A percentile compares a stretch with the other conserved stretches of the same genome.
Conservation (phyloP, 2,888 invertebrate genomes). For the Metacarcinus magister region DNA sequence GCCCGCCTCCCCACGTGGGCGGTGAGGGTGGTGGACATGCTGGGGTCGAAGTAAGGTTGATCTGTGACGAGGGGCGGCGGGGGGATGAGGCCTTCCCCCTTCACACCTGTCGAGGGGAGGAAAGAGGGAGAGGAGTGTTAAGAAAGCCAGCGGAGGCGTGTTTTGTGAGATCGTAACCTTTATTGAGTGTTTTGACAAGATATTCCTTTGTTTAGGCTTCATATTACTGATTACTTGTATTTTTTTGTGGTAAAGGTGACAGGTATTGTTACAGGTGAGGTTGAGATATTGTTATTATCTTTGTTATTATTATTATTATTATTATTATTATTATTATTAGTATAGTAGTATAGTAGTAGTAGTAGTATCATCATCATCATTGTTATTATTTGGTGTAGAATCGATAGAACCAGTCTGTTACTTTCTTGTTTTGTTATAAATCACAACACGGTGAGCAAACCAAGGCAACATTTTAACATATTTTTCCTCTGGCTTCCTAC, state of each 20-base stretch:
- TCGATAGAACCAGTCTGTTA: too few species aligned
- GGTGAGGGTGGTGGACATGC: slow-evolving; percentile 72
- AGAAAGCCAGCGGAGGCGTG: neutral
- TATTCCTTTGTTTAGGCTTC: neutral
- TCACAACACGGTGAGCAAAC: too few species aligned
- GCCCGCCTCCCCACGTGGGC: slow-evolving; percentile 78
- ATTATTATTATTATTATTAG: too few species aligned
- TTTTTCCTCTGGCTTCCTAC: neutral
- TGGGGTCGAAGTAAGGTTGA: slow-evolving; percentile 81
- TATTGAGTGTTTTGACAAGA: neutral
- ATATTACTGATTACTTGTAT: neutral
- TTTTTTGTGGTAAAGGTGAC: too few species aligned
- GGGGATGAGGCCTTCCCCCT: slow-evolving; percentile 71
- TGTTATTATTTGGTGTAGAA: too few species aligned
- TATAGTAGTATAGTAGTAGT: too few species aligned
- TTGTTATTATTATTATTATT: too few species aligned
- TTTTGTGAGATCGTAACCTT: too few species aligned
- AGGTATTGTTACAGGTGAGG: too few species aligned
- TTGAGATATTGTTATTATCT: too few species aligned
- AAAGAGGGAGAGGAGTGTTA: neutral
- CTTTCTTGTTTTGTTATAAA: too few species aligned
- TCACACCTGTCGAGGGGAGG: slow-evolving; percentile 33
- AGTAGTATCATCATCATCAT: too few species aligned
- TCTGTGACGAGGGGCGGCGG: slow-evolving; percentile 80
- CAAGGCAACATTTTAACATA: neutral